phyloP scores from a whole-genome alignment of 2,113 vertebrate genomes.

The Mastomys coucha region DNA sequence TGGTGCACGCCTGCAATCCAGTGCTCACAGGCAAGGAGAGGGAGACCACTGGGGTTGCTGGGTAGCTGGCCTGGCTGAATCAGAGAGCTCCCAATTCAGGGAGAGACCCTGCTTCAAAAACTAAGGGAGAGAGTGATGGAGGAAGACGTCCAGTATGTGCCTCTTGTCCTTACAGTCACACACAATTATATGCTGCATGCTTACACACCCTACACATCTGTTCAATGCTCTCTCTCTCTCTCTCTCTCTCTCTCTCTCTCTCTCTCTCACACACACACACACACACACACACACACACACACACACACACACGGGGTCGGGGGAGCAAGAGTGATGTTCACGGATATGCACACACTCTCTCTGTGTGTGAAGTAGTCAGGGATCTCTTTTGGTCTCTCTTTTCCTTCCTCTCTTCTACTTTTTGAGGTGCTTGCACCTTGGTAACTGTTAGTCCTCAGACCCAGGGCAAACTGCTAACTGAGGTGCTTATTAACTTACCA shows the following conservation, averaged over 20 bases:
- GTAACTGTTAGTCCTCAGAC: background rate
- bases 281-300: background rate
- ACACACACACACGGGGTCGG: background rate
- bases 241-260: background rate
- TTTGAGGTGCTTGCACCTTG: background rate
- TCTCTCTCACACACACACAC: too few species aligned
- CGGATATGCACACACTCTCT: background rate
- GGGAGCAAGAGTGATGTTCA: background rate
- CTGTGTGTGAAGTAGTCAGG: background rate
- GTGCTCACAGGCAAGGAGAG: too few species aligned
- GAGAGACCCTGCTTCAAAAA: background rate
- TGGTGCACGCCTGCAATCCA: too few species aligned
- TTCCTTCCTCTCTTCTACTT: too few species aligned
- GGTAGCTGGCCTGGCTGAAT: background rate
- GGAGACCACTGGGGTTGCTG: background rate
- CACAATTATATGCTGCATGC: background rate
- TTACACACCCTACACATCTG: too few species aligned
- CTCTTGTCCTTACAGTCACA: background rate
- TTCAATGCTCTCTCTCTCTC: background rate
- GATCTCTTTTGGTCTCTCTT: too few species aligned
- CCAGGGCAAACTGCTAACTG: background rate
- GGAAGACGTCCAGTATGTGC: background rate
- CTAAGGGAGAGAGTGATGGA: background rate
- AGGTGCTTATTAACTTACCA: background rate
- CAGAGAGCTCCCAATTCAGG: background rate